phyloP scores from a whole-genome alignment of 2,888 invertebrate species.

The Pemphredon lugubris region DNA sequence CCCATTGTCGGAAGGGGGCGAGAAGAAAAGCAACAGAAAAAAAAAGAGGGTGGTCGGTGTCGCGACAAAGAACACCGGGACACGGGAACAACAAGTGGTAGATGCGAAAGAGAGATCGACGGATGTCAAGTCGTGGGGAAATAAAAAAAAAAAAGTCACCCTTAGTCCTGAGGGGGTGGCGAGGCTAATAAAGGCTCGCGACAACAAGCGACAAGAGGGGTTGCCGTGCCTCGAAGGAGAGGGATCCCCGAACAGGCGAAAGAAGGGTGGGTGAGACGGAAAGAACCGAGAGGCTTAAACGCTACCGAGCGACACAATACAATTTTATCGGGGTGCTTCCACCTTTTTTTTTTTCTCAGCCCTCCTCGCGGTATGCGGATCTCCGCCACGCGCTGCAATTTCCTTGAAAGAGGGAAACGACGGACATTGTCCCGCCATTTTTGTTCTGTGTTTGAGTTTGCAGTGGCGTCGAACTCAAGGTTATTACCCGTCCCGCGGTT shows the following conservation, averaged over 20 bases:
- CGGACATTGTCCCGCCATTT: background rate
- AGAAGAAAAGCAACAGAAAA: conserved; percentile 29
- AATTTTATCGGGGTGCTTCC: conserved; percentile 64
- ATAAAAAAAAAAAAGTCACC: conserved; percentile 81
- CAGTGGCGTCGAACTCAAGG: no score
- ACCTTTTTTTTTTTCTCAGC: conserved; percentile 22
- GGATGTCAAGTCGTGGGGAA: conserved; percentile 79
- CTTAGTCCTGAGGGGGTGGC: conserved; percentile 66
- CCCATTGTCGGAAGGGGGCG: no score
- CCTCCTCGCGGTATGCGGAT: conserved; percentile 15
- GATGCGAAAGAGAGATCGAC: conserved; percentile 67
- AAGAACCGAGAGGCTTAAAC: conserved; percentile 63
- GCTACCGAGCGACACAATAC: conserved; percentile 67
- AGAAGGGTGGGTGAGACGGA: conserved; percentile 40
- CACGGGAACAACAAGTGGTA: conserved; percentile 74
- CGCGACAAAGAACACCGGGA: conserved; percentile 61
- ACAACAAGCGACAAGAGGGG: conserved; percentile 70
- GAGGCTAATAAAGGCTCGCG: conserved; percentile 73
- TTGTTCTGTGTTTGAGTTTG: no score
- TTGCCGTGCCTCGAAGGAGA: conserved; percentile 38
- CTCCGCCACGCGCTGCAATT: background rate
- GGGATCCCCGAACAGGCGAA: conserved; percentile 33
- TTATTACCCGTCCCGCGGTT: no score
- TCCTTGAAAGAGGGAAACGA: no score
- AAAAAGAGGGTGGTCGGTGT: conserved; percentile 57